Base-by-base conservation (phyloP, 2,113 vertebrate species). In the Centropus bengalensis region DNA sequence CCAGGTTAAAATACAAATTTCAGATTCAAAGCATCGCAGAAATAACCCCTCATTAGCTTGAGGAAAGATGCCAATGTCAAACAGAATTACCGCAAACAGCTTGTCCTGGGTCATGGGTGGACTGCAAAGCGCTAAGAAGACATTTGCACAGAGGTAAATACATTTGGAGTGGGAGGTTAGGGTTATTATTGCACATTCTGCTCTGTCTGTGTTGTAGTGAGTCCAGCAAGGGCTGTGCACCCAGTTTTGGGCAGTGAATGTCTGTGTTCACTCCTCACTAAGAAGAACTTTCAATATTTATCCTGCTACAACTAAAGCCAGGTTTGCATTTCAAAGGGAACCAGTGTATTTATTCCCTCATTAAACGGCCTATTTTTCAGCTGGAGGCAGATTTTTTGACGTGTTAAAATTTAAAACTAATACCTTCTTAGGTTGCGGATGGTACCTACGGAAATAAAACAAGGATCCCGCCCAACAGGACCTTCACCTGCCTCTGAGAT, bases 311-410 rank as follows among this genome's bases (percentile, higher is more conserved):
- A 67, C n/a, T 69, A 52, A 84, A 70, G 58, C 6, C 52, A 86
- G 38, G 47, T 95, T 84, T 90, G 56, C 93, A 96, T 86, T 88
- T 94, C 83, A 90, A 92, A 94, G 23, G 42, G 76, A 82, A 63
- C 68, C 4, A 27, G 17, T 76, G 26, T 51, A 40, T 79, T 89
- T 71, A 77, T 42, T 52, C 60, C 45, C 14, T 70, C 59, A 83
- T 88, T 80, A 70, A 89, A 74, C 20, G 74, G 45, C 13, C 42
- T 82, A 33, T 69, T 89, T 87, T 88, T 95, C 59, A 80, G 28
- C 75, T 89, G 52, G 58, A 81, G 66, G 83, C 56, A 90, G 19
- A 19, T 66, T 89, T 18, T 77, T 69, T 73, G 45, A 76, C 74
- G 32, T 58, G 59, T 82, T 82, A 66, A 66, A 86, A 82, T 58